These are phyloP conservation scores for Anguilla megastoma DNA, from an alignment of 2,797 vertebrate species.

Conservation along the genomic window DNA sequence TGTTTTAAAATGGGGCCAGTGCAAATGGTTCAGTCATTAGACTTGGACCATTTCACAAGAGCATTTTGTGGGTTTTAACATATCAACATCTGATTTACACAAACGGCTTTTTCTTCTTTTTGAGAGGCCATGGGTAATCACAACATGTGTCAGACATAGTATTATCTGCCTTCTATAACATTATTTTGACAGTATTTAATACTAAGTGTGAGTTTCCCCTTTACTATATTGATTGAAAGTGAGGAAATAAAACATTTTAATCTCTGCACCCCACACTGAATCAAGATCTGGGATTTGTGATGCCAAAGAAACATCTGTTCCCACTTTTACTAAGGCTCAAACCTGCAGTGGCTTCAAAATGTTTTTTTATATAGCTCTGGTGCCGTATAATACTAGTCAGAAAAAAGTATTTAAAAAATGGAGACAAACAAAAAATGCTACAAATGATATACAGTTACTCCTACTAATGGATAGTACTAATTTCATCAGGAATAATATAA, in stretches of 20 bases:
- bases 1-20: neutral
- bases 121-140: neutral
- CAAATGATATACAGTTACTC: neutral
- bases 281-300: neutral
- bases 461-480: neutral
- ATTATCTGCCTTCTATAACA: too few species aligned
- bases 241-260: neutral
- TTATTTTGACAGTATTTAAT: neutral
- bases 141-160: neutral
- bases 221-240: too few species aligned
- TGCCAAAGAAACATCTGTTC: neutral
- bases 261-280: neutral
- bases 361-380: neutral
- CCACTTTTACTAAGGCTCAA: neutral
- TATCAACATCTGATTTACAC: neutral
- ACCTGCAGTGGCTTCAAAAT: neutral
- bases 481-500: neutral
- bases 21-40: neutral
- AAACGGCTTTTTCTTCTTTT: neutral
- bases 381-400: neutral
- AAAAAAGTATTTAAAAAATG: neutral
- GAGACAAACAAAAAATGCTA: neutral
- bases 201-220: too few species aligned
- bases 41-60: neutral
- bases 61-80: neutral